Evolutionary conservation across 1,140 invertebrate genomes (phyloP), one percentile per base, ranked within the genome.

Genomic region (Ptiloglossa arizonensis): DNA sequence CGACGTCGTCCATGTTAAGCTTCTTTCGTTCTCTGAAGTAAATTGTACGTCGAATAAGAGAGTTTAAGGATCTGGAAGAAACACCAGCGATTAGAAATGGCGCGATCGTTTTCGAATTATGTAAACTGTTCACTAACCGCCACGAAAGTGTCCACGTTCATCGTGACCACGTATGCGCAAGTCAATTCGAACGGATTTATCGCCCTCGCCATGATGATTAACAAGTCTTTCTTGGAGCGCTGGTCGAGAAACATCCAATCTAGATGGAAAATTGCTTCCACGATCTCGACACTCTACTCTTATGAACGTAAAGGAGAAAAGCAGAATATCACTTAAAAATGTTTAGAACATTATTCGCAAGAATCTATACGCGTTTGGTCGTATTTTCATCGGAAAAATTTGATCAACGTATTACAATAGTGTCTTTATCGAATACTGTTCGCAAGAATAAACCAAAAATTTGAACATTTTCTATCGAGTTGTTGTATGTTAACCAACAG

Each of bases 31-130:
- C 68, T 74, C 41, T 82, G 77, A 41, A 86, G 71, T 52, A 86
- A 38, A 48, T 71, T 86, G n/a, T 77, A 85, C 44, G 32, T 17
- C 24, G 85, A 85, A 24, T 85, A 86, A 0, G 85, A 82, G 35
- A 63, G 64, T 50, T 82, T 86, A 32, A 86, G 19, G 3, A 86
- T 54, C 85, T 86, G 52, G 1, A 80, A 59, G n/a, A 63, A 67
- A 41, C 0, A 1, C 52, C 6, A 46, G n/a, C 52, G 17, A 19
- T 48, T 54, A 32, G 1, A 59, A 62, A n/a, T 41, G 3, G 32
- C 5, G 60, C 19, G 57, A 52, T 54, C 17, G 50, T 70, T 2
- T 41, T 41, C 56, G 15, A 5, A 71, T 48, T 35, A 17, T 32
- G 41, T 6, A 17, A 57, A 66, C 44, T 46, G 5, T 67, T 27